These are phyloP conservation scores for Seriola dumerili DNA, from an alignment of 2,113 vertebrate genomes.

Conservation along the genomic window DNA sequence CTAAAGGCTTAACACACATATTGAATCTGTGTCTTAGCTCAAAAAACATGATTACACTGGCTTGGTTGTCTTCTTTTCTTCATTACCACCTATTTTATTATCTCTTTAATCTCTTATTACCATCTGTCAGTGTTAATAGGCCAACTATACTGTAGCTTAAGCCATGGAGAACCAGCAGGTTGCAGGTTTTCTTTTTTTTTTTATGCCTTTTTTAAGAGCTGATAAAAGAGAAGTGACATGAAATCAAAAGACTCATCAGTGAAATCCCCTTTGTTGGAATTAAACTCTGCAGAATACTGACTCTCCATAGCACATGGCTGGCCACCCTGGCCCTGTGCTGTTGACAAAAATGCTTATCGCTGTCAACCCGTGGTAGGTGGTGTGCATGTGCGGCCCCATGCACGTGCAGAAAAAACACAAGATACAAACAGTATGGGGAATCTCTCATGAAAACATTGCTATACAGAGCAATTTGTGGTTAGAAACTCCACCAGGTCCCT, in stretches of 20 bases:
- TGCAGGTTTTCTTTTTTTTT: background rate
- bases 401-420: constrained; percentile 36
- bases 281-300: background rate
- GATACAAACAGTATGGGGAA: constrained; percentile 36
- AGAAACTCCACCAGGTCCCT: constrained; percentile 27
- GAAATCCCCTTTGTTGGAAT: background rate
- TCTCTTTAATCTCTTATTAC: background rate
- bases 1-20: background rate
- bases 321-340: background rate
- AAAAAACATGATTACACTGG: background rate
- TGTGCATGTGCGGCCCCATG: constrained; percentile 24
- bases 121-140: background rate
- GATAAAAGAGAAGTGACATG: background rate
- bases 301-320: background rate
- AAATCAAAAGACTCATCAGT: background rate
- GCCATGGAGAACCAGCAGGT: background rate
- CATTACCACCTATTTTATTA: background rate
- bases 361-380: constrained; percentile 44
- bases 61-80: background rate
- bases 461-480: constrained; percentile 54
- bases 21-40: background rate
- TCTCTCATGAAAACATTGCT: constrained; percentile 34
- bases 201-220: background rate
- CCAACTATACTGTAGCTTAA: too few species aligned
- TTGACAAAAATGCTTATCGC: background rate